Evolutionary conservation across 2,888 invertebrate species (phyloP).

Genomic region (Macaria liturata): DNA sequence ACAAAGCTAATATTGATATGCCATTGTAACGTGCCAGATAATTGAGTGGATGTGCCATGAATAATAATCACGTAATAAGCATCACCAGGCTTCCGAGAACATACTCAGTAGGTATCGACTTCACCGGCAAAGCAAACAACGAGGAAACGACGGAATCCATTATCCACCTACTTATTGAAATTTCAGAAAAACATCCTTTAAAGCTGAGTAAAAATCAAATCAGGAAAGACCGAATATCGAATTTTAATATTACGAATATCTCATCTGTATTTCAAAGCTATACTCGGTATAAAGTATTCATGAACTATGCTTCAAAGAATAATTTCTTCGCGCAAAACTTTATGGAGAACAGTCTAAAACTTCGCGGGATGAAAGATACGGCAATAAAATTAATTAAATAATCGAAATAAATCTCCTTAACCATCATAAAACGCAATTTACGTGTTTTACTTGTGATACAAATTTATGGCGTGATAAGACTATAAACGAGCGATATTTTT

Average conservation of each 20-base stretch:
- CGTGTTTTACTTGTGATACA: conserved; percentile 7
- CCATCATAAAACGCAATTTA: conserved; percentile 19
- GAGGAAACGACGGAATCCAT: conserved; percentile 49
- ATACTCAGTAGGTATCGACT: conserved; percentile 37
- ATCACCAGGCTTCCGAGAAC: conserved; percentile 34
- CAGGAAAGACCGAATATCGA: conserved; percentile 21
- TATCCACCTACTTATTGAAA: conserved; percentile 23
- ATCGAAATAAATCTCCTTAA: conserved; percentile 36
- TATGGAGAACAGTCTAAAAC: conserved; percentile 42
- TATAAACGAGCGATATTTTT: background rate
- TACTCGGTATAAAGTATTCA: conserved; percentile 45
- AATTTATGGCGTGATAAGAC: conserved; percentile 6
- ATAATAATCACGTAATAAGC: conserved; percentile 60
- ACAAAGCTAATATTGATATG: conserved; percentile 45
- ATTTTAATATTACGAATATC: conserved; percentile 31
- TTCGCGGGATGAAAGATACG: conserved; percentile 42
- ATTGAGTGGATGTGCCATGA: conserved; percentile 60
- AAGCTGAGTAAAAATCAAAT: conserved; percentile 29
- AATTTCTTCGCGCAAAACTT: conserved; percentile 48
- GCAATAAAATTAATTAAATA: conserved; percentile 45
- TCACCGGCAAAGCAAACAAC: conserved; percentile 46
- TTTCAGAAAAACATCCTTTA: conserved; percentile 41
- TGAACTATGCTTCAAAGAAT: conserved; percentile 48
- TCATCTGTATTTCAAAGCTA: conserved; percentile 37
- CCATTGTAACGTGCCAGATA: conserved; percentile 51